phyloP scores from a whole-genome alignment of 92 coral and sea anemone species.

The Bergia puertoricense region DNA sequence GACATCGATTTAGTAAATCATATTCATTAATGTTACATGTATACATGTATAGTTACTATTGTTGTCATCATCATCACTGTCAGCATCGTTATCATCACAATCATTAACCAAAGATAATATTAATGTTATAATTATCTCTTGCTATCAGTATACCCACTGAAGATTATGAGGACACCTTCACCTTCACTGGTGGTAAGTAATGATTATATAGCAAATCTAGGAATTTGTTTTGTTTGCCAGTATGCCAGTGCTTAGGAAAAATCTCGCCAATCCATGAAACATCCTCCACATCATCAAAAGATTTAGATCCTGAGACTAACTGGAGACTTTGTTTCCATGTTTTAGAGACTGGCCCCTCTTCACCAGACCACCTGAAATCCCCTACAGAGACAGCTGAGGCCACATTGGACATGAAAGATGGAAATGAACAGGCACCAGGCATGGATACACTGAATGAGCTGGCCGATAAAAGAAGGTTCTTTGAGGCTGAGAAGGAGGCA shows the following conservation, averaged over 20 bases:
- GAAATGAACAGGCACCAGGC: conserved; percentile 46
- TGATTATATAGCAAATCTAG: too few relatives aligned
- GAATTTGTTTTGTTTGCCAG: not conserved
- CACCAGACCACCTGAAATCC: not conserved
- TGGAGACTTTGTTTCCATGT: not conserved
- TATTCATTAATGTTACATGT: too few relatives aligned
- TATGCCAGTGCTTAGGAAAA: not conserved
- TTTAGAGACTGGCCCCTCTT: conserved; percentile 7
- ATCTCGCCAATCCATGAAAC: not conserved
- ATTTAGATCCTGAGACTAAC: not conserved
- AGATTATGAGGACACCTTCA: conserved; percentile 68
- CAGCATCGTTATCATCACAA: not conserved
- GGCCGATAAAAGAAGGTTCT: conserved; percentile 80
- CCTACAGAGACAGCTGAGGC: not conserved
- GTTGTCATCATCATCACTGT: not conserved
- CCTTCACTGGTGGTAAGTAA: conserved; percentile 64
- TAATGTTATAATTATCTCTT: not conserved
- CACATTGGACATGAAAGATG: not conserved
- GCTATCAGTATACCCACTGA: conserved; percentile 57
- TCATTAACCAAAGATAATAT: not conserved
- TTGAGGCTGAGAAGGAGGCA: conserved; percentile 56
- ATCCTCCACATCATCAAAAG: not conserved
- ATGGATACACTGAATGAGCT: conserved; percentile 82
- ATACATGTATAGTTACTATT: too few relatives aligned
- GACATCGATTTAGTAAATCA: too few relatives aligned